Evolutionary conservation across 2,113 vertebrate species (phyloP).

Genomic region (Odocoileus hemionus): DNA sequence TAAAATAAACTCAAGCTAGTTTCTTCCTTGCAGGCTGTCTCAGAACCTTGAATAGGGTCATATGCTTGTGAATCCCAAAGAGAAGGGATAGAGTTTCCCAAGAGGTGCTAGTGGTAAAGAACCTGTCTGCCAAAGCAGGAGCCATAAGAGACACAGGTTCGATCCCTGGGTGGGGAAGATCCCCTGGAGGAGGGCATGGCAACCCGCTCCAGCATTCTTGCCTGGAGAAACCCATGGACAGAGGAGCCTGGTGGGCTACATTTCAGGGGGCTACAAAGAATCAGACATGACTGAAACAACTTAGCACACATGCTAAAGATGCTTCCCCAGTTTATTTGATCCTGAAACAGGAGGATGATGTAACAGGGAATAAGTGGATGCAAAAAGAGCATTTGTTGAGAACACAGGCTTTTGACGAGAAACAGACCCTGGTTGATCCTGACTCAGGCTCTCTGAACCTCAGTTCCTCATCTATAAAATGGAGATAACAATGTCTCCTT

Average conservation of each 20-base stretch:
- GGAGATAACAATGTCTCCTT: background rate
- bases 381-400: background rate
- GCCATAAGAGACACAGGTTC: background rate
- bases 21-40: background rate
- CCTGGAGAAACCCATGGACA: background rate
- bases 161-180: background rate
- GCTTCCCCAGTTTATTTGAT: background rate
- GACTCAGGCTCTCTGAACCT: background rate
- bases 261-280: background rate
- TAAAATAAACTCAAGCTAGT: background rate
- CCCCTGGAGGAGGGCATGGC: background rate
- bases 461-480: background rate
- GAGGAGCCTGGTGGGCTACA: background rate
- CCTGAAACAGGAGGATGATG: background rate
- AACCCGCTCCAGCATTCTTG: background rate
- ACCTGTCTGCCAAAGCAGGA: background rate
- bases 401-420: background rate
- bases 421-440: background rate
- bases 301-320: background rate
- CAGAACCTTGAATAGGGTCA: background rate
- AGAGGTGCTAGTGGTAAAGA: background rate
- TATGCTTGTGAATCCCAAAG: background rate
- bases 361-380: background rate
- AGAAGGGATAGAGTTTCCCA: background rate
- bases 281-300: fast-evolving